Evolutionary conservation across 2,113 vertebrate genomes (phyloP).

Genomic region (Anthoscopus minutus): DNA sequence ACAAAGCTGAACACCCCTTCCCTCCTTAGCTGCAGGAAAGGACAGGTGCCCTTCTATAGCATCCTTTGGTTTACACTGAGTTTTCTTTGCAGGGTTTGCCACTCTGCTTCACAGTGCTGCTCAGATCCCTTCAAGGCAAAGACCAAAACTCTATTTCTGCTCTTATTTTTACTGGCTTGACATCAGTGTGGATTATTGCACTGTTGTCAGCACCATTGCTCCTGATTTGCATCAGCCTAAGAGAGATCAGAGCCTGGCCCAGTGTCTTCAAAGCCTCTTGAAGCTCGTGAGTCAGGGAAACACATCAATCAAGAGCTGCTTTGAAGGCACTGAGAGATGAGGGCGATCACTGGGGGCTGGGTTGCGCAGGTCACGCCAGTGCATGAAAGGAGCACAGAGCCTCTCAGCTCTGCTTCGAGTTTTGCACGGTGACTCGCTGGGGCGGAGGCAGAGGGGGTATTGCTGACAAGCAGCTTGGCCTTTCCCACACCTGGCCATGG

Average conservation of each 20-base stretch:
- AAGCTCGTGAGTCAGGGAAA: conserved; percentile 51
- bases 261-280: conserved; percentile 50
- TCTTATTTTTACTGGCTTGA: conserved; percentile 58
- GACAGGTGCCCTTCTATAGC: background rate
- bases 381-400: background rate
- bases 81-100: background rate
- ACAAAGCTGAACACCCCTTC: background rate
- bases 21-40: background rate
- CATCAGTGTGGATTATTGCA: conserved; percentile 48
- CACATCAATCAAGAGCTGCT: conserved; percentile 50
- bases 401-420: conserved; percentile 35
- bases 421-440: background rate
- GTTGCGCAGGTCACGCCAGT: conserved; percentile 25
- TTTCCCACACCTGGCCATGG: background rate
- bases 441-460: background rate
- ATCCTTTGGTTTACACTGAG: background rate
- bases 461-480: background rate
- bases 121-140: conserved; percentile 31
- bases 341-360: conserved; percentile 10
- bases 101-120: background rate
- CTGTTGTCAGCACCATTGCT: conserved; percentile 53
- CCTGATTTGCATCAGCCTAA: conserved; percentile 55
- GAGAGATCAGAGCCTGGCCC: conserved; percentile 52
- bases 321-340: conserved; percentile 47
- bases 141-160: conserved; percentile 7